phyloP scores from a whole-genome alignment of 2,888 invertebrate species.

The Drosophila mimica region DNA sequence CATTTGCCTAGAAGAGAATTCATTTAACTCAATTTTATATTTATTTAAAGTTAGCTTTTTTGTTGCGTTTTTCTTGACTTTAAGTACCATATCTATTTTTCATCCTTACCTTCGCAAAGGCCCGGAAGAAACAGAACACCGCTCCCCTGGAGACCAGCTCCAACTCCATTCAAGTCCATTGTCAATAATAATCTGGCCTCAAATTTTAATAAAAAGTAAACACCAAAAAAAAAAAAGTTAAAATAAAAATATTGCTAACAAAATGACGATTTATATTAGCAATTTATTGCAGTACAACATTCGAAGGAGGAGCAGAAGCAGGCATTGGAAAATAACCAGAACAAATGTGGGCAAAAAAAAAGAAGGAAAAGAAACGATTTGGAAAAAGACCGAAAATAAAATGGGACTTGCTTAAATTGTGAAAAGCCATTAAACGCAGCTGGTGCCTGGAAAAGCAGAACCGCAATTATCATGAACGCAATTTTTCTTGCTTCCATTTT shows the following conservation, averaged over 20 bases:
- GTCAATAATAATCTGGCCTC: constrained; percentile 47
- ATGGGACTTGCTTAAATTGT: constrained; percentile 78
- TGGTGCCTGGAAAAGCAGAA: constrained; percentile 63
- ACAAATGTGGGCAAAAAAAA: constrained; percentile 7
- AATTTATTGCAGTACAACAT: constrained; percentile 64
- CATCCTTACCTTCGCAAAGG: not conserved
- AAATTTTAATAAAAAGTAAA: constrained; percentile 73
- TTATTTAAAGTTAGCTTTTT: not conserved
- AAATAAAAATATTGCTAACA: constrained; percentile 7
- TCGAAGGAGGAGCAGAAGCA: constrained; percentile 2
- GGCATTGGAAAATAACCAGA: constrained; percentile 2
- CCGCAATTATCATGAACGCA: constrained; percentile 80
- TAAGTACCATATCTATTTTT: not conserved
- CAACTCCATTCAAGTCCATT: constrained; percentile 25
- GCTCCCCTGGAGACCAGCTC: not conserved
- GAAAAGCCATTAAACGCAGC: constrained; percentile 79
- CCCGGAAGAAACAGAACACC: not conserved
- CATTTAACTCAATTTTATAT: not conserved
- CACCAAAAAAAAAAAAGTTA: constrained; percentile 46
- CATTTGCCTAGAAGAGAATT: not conserved
- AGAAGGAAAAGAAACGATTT: constrained; percentile 49
- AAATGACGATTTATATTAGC: constrained; percentile 62
- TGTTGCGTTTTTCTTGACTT: not conserved
- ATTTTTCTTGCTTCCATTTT: constrained; percentile 33
- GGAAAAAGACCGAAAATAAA: constrained; percentile 55